Evolutionary conservation across 1,140 invertebrate genomes (phyloP).

Genomic region (Zaprionus ghesquierei): DNA sequence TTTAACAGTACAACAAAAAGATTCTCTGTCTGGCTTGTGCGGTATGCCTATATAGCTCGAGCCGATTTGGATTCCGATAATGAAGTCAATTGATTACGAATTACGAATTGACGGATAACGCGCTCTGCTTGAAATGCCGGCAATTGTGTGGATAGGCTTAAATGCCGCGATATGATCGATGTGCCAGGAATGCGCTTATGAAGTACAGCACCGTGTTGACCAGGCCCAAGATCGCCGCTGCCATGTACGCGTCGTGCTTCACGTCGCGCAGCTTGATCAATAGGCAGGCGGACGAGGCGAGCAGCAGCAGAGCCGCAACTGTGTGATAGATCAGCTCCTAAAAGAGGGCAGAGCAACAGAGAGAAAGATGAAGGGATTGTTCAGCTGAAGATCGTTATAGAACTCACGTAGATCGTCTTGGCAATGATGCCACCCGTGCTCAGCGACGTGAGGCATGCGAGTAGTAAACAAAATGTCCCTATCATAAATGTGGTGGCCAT

Average conservation of each 20-base stretch:
- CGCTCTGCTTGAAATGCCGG: constrained; percentile 12
- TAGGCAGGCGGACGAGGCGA: constrained; percentile 87
- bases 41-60: constrained; percentile 19
- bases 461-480: constrained; percentile 88
- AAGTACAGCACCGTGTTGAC: constrained; percentile 88
- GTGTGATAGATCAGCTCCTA: constrained; percentile 92
- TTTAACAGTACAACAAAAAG: constrained; percentile 65
- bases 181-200: constrained; percentile 89
- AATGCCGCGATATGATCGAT: constrained; percentile 87
- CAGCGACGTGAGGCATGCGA: constrained; percentile 89
- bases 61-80: constrained; percentile 12
- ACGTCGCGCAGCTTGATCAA: constrained; percentile 84
- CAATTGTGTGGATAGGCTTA: constrained; percentile 82
- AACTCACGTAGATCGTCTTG: constrained; percentile 93
- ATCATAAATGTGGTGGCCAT: constrained; percentile 87
- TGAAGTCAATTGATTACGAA: constrained; percentile 19
- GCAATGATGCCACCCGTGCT: constrained; percentile 90
- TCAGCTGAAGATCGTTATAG: background rate
- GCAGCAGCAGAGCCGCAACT: constrained; percentile 87
- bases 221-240: constrained; percentile 89
- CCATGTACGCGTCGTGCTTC: constrained; percentile 86
- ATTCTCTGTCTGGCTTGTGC: constrained; percentile 30
- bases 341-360: constrained; percentile 18
- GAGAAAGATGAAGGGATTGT: background rate
- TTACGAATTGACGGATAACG: background rate